Base-by-base conservation (phyloP, 2,888 invertebrate species). In the Pachydiplax longipennis region DNA sequence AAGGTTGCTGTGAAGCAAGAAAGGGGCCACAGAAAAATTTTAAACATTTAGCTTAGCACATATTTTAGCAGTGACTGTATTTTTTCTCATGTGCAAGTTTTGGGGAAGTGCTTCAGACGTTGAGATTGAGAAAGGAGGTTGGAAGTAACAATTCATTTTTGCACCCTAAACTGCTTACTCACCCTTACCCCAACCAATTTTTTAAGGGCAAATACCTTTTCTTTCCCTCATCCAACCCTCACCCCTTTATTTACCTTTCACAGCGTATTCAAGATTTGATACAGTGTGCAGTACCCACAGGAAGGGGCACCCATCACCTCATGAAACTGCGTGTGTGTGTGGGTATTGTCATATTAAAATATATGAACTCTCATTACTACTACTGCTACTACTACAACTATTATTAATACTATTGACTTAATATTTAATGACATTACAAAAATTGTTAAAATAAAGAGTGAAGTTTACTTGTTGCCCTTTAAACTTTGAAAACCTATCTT, bases 281-380 rank as follows among this genome's bases (percentile, higher is more conserved):
- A 61, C 35, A 35, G 53, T 61, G 87, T 61, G 61, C 58, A 61
- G 61, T 37, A 10, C n/a, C 35, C 37, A 15, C 53, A 22, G 61
- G 37, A 61, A 22, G 87, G 61, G 22, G 61, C 87, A n/a, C n/a
- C 87, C 61, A 58, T 58, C 58, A 35, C 25, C 87, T 61, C 58
- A 53, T 87, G 35, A 87, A 87, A 87, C 87, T 37, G 58, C n/a
- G 87, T 35, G 87, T 48, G 53, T 83, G 58, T 58, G 83, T n/a
- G n/a, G n/a, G n/a, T n/a, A n/a, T n/a, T n/a, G n/a, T n/a, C n/a
- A n/a, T 83, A 87, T 87, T 87, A 37, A 65, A 65, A 61, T 37
- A 65, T n/a, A 87, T 87, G 87, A 87, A 87, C 87, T 87, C 87
- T 87, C 87, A 87, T 61, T 87, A 87, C 87, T 87, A 87, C 61